Percentiles rank a stretch among this genome's conserved stretches.
Conservation (phyloP, 2,113 vertebrate genomes). For the Jacana jacana region DNA sequence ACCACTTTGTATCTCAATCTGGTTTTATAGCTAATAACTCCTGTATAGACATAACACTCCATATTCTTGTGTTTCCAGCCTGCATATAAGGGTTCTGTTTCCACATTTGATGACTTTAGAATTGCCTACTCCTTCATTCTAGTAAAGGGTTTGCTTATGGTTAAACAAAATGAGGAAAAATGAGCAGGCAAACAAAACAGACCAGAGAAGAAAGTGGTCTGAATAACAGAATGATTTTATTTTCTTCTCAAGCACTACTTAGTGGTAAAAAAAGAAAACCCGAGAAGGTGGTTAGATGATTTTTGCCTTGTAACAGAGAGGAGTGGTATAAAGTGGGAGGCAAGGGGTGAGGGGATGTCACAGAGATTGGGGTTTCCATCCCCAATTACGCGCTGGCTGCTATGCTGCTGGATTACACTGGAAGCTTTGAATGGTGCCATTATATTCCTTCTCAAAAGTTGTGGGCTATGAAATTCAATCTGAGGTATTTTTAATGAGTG, state of each 20-base stretch:
- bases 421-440: conserved; percentile 70
- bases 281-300: background rate
- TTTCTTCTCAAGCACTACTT: background rate
- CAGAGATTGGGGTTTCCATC: conserved; percentile 1
- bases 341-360: background rate
- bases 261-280: background rate
- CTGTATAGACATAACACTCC: background rate
- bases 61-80: background rate
- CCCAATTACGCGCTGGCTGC: background rate
- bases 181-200: background rate
- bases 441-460: conserved; percentile 60
- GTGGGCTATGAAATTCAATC: conserved; percentile 73
- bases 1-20: background rate
- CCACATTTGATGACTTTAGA: background rate
- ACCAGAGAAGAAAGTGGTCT: background rate
- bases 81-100: background rate
- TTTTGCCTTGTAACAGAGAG: background rate
- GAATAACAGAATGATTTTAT: background rate
- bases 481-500: conserved; percentile 70
- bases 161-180: conserved; percentile 17
- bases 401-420: background rate
- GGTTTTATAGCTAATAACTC: background rate
- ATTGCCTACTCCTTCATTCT: background rate
- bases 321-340: background rate
- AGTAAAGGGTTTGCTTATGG: background rate